Percentiles rank a stretch among this genome's conserved stretches.
Evolutionary conservation across 2,888 invertebrate genomes (phyloP).

Genomic region (Prenolepis imparis): DNA sequence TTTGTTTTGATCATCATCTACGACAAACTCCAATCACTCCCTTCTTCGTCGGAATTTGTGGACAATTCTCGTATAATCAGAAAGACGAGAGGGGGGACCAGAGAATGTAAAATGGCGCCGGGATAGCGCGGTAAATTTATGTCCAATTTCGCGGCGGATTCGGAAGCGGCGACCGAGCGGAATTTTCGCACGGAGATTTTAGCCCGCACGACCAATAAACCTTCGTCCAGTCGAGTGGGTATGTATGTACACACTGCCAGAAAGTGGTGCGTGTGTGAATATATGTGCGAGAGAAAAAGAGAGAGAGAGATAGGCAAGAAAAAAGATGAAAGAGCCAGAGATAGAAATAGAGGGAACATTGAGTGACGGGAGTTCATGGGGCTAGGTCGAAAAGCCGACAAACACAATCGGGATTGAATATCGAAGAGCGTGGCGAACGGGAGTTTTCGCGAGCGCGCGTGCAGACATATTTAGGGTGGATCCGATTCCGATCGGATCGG

Average conservation of each 20-base stretch:
- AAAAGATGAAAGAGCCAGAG: not conserved
- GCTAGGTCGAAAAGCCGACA: conserved; percentile 59
- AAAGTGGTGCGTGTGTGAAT: conserved; percentile 41
- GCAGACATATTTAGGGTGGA: conserved; percentile 68
- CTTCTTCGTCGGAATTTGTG: not conserved
- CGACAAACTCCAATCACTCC: not conserved
- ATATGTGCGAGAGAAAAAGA: conserved; percentile 11
- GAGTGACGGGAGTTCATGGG: conserved; percentile 15
- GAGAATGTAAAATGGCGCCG: conserved; percentile 35
- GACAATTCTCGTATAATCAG: conserved; percentile 15
- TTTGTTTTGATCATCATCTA: not conserved
- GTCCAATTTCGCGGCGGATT: conserved; percentile 79
- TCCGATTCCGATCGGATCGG: conserved; percentile 31
- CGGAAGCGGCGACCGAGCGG: conserved; percentile 74
- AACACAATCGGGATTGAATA: conserved; percentile 74
- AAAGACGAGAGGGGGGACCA: not conserved
- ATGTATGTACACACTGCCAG: conserved; percentile 52
- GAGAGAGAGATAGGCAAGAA: not conserved
- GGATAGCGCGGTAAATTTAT: conserved; percentile 77
- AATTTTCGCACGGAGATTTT: conserved; percentile 80
- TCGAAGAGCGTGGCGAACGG: conserved; percentile 68
- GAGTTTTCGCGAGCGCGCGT: conserved; percentile 50
- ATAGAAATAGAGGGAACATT: conserved; percentile 21
- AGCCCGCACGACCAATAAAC: conserved; percentile 78
- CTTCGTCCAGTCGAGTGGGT: conserved; percentile 66